Evolutionary conservation across 2,797 vertebrate genomes (phyloP).

Genomic region (Spinibarbus caldwelli): DNA sequence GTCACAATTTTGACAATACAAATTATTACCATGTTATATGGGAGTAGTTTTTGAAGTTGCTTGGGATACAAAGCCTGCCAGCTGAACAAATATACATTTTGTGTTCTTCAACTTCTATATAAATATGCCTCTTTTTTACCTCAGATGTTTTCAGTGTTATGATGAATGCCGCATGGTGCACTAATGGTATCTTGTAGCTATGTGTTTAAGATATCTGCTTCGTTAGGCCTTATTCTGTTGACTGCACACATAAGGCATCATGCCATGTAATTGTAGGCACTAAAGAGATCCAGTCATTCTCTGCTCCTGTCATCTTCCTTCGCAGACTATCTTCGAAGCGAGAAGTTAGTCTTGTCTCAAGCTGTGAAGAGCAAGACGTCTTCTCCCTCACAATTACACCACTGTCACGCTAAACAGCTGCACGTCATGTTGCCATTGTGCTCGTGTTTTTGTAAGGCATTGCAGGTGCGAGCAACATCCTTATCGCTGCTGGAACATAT

Average conservation of each 20-base stretch:
- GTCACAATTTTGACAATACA: background rate
- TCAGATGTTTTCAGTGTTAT: background rate
- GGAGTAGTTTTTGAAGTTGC: background rate
- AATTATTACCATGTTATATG: background rate
- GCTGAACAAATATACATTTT: background rate
- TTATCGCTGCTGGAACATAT: conserved; percentile 59
- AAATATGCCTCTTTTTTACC: background rate
- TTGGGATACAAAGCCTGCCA: background rate
- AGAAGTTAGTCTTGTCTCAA: conserved; percentile 52
- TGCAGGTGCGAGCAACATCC: conserved; percentile 46
- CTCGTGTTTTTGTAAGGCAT: conserved; percentile 46
- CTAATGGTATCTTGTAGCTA: background rate
- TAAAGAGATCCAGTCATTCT: conserved; percentile 32
- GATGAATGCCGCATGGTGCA: background rate
- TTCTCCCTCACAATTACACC: conserved; percentile 47
- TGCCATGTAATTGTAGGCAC: conserved; percentile 15
- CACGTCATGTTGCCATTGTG: conserved; percentile 53
- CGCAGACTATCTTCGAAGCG: conserved; percentile 9
- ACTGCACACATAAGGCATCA: conserved; percentile 28
- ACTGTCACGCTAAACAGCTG: conserved; percentile 45
- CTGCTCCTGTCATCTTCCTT: conserved; percentile 7
- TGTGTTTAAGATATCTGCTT: background rate
- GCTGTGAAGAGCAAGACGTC: conserved; percentile 45
- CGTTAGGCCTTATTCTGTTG: conserved; percentile 8
- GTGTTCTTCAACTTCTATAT: background rate